Evolutionary conservation across 2,113 vertebrate genomes (phyloP).

Genomic region (Callipepla californica): DNA sequence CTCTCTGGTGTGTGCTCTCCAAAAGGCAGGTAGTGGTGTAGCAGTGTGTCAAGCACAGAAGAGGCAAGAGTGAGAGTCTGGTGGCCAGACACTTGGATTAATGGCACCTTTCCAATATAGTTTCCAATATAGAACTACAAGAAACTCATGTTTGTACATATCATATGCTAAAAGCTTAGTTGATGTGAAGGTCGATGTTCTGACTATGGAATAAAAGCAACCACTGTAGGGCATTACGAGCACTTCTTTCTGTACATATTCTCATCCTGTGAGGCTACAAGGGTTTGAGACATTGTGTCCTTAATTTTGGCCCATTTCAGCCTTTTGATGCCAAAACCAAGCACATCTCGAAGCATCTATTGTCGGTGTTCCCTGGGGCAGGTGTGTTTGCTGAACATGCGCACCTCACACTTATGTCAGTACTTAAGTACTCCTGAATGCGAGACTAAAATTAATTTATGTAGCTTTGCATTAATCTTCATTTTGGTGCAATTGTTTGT

Average conservation of each 20-base stretch:
- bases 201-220: not conserved
- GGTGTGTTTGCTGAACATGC: not conserved
- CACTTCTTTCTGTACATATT: not conserved
- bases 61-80: not conserved
- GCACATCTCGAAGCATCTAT: not conserved
- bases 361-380: not conserved
- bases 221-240: not conserved
- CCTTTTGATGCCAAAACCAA: not conserved
- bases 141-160: not conserved
- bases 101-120: not conserved
- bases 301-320: not conserved
- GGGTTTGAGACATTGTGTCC: not conserved
- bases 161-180: not conserved
- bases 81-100: not conserved
- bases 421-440: not conserved
- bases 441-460: not conserved
- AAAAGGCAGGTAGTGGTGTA: not conserved
- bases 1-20: not conserved
- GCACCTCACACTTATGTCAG: not conserved
- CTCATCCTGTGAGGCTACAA: not conserved
- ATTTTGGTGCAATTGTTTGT: not conserved
- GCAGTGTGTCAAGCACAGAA: not conserved
- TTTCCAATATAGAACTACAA: not conserved
- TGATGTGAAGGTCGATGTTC: not conserved
- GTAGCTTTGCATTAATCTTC: not conserved